A percentile compares a stretch with the other conserved stretches of the same genome.
Evolutionary conservation across 2,797 vertebrate genomes (phyloP).

Genomic region (Pseudomugil tenellus): DNA sequence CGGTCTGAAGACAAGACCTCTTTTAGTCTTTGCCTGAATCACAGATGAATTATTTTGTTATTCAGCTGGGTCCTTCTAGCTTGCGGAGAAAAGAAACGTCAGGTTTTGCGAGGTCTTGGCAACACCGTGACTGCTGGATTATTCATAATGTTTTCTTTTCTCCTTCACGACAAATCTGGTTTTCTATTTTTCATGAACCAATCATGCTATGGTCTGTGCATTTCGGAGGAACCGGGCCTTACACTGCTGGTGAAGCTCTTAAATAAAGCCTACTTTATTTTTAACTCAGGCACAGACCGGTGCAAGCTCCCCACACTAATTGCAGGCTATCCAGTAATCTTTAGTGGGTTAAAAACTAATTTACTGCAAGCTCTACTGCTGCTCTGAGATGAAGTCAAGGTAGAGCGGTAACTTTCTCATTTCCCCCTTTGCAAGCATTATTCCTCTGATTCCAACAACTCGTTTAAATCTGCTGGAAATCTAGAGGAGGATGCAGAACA

Average conservation of each 20-base stretch:
- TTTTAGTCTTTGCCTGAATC: slow-evolving; percentile 64
- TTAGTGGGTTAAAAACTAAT: slow-evolving; percentile 59
- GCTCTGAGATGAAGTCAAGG: slow-evolving; percentile 53
- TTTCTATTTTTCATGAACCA: slow-evolving; percentile 59
- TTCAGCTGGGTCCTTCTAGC: slow-evolving; percentile 55
- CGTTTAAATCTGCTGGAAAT: slow-evolving; percentile 18
- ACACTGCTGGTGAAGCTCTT: slow-evolving; percentile 41
- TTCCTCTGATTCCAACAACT: slow-evolving; percentile 15
- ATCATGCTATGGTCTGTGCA: slow-evolving; percentile 33
- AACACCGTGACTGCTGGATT: slow-evolving; percentile 63
- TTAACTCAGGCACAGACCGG: slow-evolving; percentile 65
- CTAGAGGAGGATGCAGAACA: background rate
- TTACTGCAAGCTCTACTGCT: slow-evolving; percentile 55
- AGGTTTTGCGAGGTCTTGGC: slow-evolving; percentile 54
- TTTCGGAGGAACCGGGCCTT: slow-evolving; percentile 18
- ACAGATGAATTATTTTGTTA: slow-evolving; percentile 67
- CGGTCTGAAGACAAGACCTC: slow-evolving; percentile 60
- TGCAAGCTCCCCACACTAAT: slow-evolving; percentile 63
- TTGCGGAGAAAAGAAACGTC: slow-evolving; percentile 43
- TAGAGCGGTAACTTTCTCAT: slow-evolving; percentile 41
- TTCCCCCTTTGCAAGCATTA: slow-evolving; percentile 5
- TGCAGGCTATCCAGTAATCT: slow-evolving; percentile 69
- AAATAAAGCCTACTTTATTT: slow-evolving; percentile 70
- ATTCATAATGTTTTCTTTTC: slow-evolving; percentile 70
- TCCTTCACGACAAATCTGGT: slow-evolving; percentile 53